Evolutionary conservation across 2,888 invertebrate genomes (phyloP), one percentile per base, ranked within the genome.

Genomic region (Ceriagrion tenellum): DNA sequence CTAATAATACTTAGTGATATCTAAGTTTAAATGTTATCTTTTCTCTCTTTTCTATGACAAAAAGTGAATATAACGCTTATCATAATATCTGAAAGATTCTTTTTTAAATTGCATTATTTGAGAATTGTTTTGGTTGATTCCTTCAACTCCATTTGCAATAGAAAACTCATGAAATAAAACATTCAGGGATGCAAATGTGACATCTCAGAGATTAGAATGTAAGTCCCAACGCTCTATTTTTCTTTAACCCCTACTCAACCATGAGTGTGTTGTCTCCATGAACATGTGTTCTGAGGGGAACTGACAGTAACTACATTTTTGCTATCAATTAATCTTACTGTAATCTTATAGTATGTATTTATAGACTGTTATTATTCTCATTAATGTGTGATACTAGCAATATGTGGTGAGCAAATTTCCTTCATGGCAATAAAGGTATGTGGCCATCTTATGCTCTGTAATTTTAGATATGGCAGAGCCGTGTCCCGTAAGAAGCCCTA

Each of bases 391-490:
- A 69, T 69, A 47, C 69, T 56, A 63, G 91, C 30, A 91, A 30
- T 47, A 47, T 89, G 20, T 93, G 93, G 93, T 93, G 93, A 93
- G 63, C 63, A 93, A 59, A 74, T 93, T 69, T 69, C 93, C 93
- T 93, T 93, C 93, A 63, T 69, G 93, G 74, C 63, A 47, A 59
- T 2, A 81, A 93, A 93, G 93, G 93, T 93, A 93, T 93, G 93
- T 93, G 93, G 93, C 47, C 26, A 47, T 69, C 23, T 93, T 59
- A 47, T 47, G 93, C 93, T 93, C 93, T 93, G 93, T 93, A 93
- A 93, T 69, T 26, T 18, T 93, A 93, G 93, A 74, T 69, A 93
- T 63, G 93, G 93, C 93, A 93, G 74, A 93, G 93, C 63, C 91
- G 91, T 63, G 91, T 93, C 93, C 93, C 93, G 47, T 69, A 69